Percentiles rank a stretch among this genome's conserved stretches.
Conservation (phyloP, 2,113 vertebrate genomes). For the Poeciliopsis retropinna region DNA sequence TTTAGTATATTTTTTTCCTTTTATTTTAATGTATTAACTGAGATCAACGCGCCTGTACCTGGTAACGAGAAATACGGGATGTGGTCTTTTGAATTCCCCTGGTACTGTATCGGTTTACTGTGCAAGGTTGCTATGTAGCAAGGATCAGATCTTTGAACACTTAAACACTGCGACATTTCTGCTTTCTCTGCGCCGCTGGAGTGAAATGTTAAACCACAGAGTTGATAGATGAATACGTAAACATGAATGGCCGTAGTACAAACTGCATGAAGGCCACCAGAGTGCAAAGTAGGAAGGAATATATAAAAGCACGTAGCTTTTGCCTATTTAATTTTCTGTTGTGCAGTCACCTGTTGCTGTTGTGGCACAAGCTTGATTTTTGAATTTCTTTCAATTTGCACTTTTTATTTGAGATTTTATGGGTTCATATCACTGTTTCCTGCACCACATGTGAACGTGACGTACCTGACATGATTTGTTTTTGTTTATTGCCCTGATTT, state of each 20-base stretch:
- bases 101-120: slow-evolving; percentile 37
- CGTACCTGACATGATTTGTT: slow-evolving; percentile 55
- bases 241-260: slow-evolving; percentile 31
- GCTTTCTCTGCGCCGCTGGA: neutral
- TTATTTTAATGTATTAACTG: slow-evolving; percentile 29
- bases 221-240: slow-evolving; percentile 38
- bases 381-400: slow-evolving; percentile 54
- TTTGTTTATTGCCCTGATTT: slow-evolving; percentile 8
- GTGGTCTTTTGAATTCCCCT: slow-evolving; percentile 1
- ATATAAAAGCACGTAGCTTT: slow-evolving; percentile 20
- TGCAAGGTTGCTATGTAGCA: slow-evolving; percentile 70
- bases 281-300: slow-evolving; percentile 20
- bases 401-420: slow-evolving; percentile 19
- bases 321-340: slow-evolving; percentile 44
- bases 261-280: slow-evolving; percentile 44
- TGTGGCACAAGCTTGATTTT: slow-evolving; percentile 24
- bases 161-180: slow-evolving; percentile 14
- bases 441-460: slow-evolving; percentile 44
- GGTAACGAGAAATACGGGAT: slow-evolving; percentile 5
- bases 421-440: slow-evolving; percentile 40
- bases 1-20: slow-evolving; percentile 13
- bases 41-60: slow-evolving; percentile 31
- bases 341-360: slow-evolving; percentile 35
- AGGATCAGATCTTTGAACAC: slow-evolving; percentile 45
- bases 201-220: slow-evolving; percentile 12